Evolutionary conservation across 2,113 vertebrate genomes (phyloP), one percentile per base, ranked within the genome.

Genomic region (Oxyruncus cristatus): DNA sequence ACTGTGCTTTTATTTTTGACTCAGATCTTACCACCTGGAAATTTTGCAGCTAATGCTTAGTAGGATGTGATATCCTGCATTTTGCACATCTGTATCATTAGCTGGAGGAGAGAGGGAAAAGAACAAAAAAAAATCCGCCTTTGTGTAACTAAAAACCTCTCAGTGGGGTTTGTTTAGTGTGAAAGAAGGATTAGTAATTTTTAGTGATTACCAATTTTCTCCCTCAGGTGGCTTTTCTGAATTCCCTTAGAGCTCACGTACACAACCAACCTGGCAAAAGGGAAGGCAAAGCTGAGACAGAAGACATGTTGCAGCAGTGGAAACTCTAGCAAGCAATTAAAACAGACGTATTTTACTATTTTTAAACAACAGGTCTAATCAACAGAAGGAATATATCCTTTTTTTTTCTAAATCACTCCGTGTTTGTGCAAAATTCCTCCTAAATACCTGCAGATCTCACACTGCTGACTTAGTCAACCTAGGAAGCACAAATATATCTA

Each of bases 101-200:
- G 70, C 91, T 89, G 87, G 72, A 96, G n/a, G 65, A 85, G 89
- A 92, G 61, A 94, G 27, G 65, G 42, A 49, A n/a, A 70, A 78
- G 61, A 76, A 89, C 32, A 56, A 91, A 85, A 91, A 41, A 93
- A 85, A 49, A 17, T 37, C 37, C 55, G 89, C 85, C 49, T 63
- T 88, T 46, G 75, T 93, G 91, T 94, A 97, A 97, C 95, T 96
- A 85, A 96, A 97, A 98, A 96, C 94, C 91, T 97, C 96, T 96
- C n/a, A 12, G 96, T 95, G 94, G 95, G 97, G 97, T 97, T 98
- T 98, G 95, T 97, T 97, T 98, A 96, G 97, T 95, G 97, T 95
- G 95, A 96, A 95, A 98, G 95, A 96, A 86, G 97, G 93, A 98
- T 98, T 97, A 98, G 97, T 97, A 97, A 98, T 98, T 98, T 97